Conservation (phyloP, 2,888 invertebrate genomes). For the Hyposoter didymator region DNA sequence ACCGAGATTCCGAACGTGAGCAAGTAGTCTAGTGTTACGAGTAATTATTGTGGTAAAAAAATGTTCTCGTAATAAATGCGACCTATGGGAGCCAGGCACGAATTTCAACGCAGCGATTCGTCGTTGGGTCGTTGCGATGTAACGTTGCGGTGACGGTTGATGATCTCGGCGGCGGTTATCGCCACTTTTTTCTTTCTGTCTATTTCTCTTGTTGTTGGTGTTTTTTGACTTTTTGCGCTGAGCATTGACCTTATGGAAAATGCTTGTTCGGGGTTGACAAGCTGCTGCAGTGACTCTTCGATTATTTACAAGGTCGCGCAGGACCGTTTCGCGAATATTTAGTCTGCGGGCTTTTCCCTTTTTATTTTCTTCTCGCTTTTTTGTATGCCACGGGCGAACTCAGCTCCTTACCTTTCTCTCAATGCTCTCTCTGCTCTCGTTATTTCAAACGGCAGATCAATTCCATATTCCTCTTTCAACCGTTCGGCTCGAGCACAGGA, state of each 20-base stretch:
- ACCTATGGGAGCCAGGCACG: conserved; percentile 55
- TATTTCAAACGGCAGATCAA: conserved; percentile 59
- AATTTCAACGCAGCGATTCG: conserved; percentile 43
- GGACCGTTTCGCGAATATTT: conserved; percentile 35
- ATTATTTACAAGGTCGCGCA: conserved; percentile 58
- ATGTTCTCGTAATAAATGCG: conserved; percentile 12
- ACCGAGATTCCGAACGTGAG: conserved; percentile 67
- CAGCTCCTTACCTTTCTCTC: conserved; percentile 61
- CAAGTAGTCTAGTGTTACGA: conserved; percentile 59
- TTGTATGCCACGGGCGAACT: conserved; percentile 43
- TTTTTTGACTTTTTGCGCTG: neutral
- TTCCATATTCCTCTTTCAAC: conserved; percentile 75
- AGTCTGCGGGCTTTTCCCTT: neutral
- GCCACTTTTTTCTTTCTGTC: conserved; percentile 28
- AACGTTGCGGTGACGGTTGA: conserved; percentile 26
- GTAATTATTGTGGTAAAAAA: conserved; percentile 40
- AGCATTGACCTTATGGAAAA: neutral
- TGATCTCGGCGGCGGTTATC: conserved; percentile 34
- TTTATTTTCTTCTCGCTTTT: conserved; percentile 42
- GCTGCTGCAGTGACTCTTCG: conserved; percentile 31
- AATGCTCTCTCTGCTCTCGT: conserved; percentile 36
- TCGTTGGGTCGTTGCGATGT: conserved; percentile 17
- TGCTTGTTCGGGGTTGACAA: conserved; percentile 3
- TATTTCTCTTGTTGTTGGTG: conserved; percentile 39
- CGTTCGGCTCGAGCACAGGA: conserved; percentile 81